Base-by-base conservation (phyloP, 1,140 invertebrate genomes). In the Hormaphis cornu region DNA sequence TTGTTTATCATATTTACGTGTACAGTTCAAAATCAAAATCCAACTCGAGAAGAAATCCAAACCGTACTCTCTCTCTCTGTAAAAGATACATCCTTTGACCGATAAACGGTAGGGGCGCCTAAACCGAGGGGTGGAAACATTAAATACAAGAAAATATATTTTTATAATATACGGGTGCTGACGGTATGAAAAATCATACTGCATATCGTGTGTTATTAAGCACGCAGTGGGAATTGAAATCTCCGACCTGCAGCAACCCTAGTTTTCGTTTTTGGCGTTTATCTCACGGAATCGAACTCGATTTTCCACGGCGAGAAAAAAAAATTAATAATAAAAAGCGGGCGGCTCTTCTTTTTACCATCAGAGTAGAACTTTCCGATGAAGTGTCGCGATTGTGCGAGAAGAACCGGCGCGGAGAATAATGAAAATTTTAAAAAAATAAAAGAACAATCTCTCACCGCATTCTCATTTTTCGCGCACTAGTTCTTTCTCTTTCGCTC, bases 281-380 rank as follows among this genome's bases (percentile, higher is more conserved):
- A 66, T 66, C 59, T 48, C 59, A 66, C 59, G 59, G 26, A 66
- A 66, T 66, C 59, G 24, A 66, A 46, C 59, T 66, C 42, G 26
- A 44, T 30, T 63, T 48, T 66, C 28, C 28, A 30, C 26, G 20
- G 42, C 16, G 14, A 20, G 22, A 37, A 20, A 33, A 35, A 33
- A 30, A 35, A 54, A 35, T n/a, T n/a, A 56, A 37, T 18, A 18
- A 33, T 33, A 22, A 35, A 18, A 30, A 53, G 16, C 28, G n/a
- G 3, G 18, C 8, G 52, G n/a, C n/a, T 54, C 33, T 33, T 30
- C 28, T 53, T 30, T 58, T 22, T 18, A 59, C 6, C 20, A 16
- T 42, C 24, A 10, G 56, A 20, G 58, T 46, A 44, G 10, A 37
- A 46, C 42, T 48, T 20, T 37, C 28, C 58, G 58, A 63, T 63